Evolutionary conservation across 2,797 vertebrate species (phyloP), one percentile per base, ranked within the genome.

Genomic region (Melanitta fusca): DNA sequence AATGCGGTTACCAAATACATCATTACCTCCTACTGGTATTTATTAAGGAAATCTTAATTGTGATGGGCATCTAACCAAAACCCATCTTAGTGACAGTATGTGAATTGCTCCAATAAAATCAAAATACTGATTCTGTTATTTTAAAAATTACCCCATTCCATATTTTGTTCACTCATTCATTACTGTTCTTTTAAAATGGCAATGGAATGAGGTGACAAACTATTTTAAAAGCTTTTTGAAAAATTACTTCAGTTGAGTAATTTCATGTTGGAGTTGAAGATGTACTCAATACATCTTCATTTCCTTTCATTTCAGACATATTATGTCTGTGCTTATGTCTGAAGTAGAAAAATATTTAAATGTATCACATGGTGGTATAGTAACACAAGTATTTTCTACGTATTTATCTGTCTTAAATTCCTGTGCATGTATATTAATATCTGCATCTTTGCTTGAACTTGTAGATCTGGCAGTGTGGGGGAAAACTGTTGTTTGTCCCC

Each of bases 391-490:
- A 60, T 68, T 74, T 80, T 10, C 54, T 74, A 24, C 28, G 36
- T 54, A 5, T 84, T 65, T 79, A 8, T 81, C 43, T 66, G 39
- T 65, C 36, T 79, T 30, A 45, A 68, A 69, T 88, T 85, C 45
- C 6, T 56, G 22, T 88, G 51, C 39, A 4, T 56, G 13, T 72
- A 8, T 38, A 28, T 58, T 82, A 79, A 78, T 32, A 57, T 43
- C 32, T 15, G 8, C 6, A 4, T 25, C 11, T 85, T 91, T 94
- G 39, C 70, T 95, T 94, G 92, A 49, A 82, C 80, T 74, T 95
- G 34, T 57, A 99, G 99, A 99, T 99, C 91, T 99, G 99, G 99
- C 99, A 99, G 91, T 99, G 99, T 83, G 99, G 99, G 8, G 99
- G 99, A n/a, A 98, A 99, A 94, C 96, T 99, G 88, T 97, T 99